Evolutionary conservation across 2,888 invertebrate genomes (phyloP), one percentile per base, ranked within the genome.

Genomic region (Cataglyphis cursor): DNA sequence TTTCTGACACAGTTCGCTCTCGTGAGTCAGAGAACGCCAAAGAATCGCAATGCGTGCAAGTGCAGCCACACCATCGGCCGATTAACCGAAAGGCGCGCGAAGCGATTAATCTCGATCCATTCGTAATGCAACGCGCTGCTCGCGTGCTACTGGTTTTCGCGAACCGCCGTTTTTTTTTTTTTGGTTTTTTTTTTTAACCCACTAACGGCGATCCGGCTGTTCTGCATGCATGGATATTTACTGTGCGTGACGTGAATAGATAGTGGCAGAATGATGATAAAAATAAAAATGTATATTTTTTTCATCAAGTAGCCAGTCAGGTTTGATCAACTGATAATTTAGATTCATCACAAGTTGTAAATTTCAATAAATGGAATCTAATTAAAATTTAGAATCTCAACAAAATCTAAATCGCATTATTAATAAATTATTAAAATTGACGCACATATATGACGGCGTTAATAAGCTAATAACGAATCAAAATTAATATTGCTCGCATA

Each of bases 1-100:
- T 88, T 72, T 88, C 66, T 80, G 80, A 85, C 82, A 78, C 85
- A 78, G 83, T 88, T 84, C 78, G 82, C 76, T 48, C 66, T 48
- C 66, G 65, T 75, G 88, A 87, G 75, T 82, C 80, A 83, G 48
- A 80, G 28, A 51, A n/a, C 68, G 51, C 81, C 78, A n/a, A n/a
- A n/a, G 76, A 76, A 76, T 76, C 54, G 59, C 41, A 41, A 76
- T 64, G 75, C 64, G 54, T 59, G n/a, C 73, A 44, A 73, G 61
- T 61, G 76, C 80, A 24, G n/a, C 59, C 4, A n/a, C 28, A 12
- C 61, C n/a, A 61, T 12, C 61, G 81, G 48, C 68, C 59, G 78
- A 78, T 78, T 70, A 54, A 41, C 66, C 76, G 54, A 66, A 54
- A 76, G 66, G 48, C 76, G 66, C 76, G 51, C n/a, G 54, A 65